phyloP scores from a whole-genome alignment of 1,140 invertebrate species.

The Drosophila navojoa region DNA sequence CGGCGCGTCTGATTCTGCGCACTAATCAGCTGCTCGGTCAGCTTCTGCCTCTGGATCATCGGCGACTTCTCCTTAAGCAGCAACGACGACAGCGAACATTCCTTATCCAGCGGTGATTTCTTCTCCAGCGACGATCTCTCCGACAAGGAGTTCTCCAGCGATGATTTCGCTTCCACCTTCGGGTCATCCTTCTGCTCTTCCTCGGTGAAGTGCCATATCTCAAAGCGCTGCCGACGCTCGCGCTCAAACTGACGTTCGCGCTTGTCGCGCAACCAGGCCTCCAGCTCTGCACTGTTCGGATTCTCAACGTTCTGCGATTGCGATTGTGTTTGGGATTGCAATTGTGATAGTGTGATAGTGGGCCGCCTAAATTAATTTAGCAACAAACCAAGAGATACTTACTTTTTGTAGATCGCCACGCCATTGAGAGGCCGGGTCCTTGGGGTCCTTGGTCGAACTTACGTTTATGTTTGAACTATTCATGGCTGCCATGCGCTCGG shows the following conservation, averaged over 20 bases:
- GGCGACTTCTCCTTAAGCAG: not conserved
- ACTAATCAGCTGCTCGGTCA: slow-evolving; percentile 12
- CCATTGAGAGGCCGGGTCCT: not conserved
- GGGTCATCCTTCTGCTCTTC: not conserved
- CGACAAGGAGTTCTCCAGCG: too few species aligned
- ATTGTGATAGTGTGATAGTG: not conserved
- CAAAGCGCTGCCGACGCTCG: slow-evolving; percentile 19
- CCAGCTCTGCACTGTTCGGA: slow-evolving; percentile 3
- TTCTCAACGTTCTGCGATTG: not conserved
- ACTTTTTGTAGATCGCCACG: not conserved
- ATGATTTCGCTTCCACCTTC: not conserved
- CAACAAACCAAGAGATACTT: not conserved
- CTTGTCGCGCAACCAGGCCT: slow-evolving; percentile 26
- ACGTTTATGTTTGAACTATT: slow-evolving; percentile 7
- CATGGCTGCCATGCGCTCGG: slow-evolving; percentile 11
- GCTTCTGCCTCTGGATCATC: slow-evolving; percentile 5
- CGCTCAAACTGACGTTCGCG: slow-evolving; percentile 27
- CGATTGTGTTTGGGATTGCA: not conserved
- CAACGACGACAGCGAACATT: not conserved
- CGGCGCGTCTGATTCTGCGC: slow-evolving; percentile 20
- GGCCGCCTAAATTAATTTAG: too few species aligned
- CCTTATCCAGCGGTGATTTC: not conserved
- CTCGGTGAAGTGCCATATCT: slow-evolving; percentile 25
- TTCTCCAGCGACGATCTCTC: not conserved
- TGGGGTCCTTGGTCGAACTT: not conserved